Evolutionary conservation across 2,888 invertebrate species (phyloP).

Genomic region (Masnerella sp.): DNA sequence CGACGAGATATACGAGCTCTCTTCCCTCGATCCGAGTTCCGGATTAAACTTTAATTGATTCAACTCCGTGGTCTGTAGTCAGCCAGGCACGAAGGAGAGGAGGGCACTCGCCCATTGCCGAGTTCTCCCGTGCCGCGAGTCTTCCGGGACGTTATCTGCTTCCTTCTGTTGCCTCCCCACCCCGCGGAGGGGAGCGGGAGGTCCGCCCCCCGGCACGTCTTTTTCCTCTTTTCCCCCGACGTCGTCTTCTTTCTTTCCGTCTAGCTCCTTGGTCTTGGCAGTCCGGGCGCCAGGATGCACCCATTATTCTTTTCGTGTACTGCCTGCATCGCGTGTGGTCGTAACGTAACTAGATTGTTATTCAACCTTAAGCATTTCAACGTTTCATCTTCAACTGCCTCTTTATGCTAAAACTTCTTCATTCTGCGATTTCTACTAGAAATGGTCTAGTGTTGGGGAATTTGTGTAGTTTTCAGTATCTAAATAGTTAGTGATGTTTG

Average conservation of each 20-base stretch:
- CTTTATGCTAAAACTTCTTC: background rate
- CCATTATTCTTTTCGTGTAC: conserved; percentile 69
- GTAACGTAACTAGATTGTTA: conserved; percentile 48
- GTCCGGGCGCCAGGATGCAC: conserved; percentile 67
- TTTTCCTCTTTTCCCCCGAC: conserved; percentile 35
- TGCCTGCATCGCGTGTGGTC: conserved; percentile 41
- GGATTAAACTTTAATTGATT: conserved; percentile 83
- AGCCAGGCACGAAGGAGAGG: conserved; percentile 72
- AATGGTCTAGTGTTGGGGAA: no score
- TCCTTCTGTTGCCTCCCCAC: conserved; percentile 52
- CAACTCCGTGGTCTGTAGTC: conserved; percentile 75
- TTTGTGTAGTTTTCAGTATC: no score
- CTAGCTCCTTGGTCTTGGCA: conserved; percentile 59
- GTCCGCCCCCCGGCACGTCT: conserved; percentile 40
- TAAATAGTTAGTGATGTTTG: no score
- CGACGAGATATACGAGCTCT: conserved; percentile 60
- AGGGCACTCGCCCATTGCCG: conserved; percentile 68
- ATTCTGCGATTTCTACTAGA: background rate
- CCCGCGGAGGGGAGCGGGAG: background rate
- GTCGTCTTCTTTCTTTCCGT: conserved; percentile 60
- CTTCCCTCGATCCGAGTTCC: conserved; percentile 77
- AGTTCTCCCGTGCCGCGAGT: conserved; percentile 57
- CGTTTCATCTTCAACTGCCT: conserved; percentile 25
- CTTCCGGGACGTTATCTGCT: conserved; percentile 63
- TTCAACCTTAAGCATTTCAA: conserved; percentile 34